phyloP scores from a whole-genome alignment of 2,888 invertebrate genomes.

The Callyntrura sp. region DNA sequence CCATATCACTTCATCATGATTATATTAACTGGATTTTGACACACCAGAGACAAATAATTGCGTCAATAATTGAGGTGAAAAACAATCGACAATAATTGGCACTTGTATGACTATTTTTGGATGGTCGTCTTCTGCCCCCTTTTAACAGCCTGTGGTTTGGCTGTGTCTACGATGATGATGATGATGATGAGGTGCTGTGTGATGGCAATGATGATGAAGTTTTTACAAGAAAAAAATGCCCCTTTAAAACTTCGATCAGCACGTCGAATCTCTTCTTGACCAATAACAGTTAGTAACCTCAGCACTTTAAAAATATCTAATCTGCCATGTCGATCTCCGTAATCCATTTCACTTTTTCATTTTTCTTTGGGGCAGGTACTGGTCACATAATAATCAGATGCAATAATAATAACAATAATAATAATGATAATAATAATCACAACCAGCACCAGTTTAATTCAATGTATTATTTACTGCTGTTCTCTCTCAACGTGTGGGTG shows the following conservation, averaged over 20 bases:
- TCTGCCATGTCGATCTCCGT: neutral
- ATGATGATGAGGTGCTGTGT: no score
- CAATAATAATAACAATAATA: neutral
- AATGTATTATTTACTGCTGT: conserved; percentile 28
- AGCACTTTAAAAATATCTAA: neutral
- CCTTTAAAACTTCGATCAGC: neutral
- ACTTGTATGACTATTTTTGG: conserved; percentile 72
- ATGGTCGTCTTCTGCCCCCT: neutral
- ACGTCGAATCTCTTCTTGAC: conserved; percentile 1
- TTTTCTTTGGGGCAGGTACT: conserved; percentile 13
- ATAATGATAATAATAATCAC: neutral
- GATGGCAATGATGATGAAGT: no score
- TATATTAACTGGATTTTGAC: conserved; percentile 64
- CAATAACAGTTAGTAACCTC: no score
- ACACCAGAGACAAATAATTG: conserved; percentile 67
- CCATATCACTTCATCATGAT: conserved; percentile 41
- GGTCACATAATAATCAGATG: conserved; percentile 3
- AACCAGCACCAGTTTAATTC: neutral
- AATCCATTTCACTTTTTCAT: conserved; percentile 5
- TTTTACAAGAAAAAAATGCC: neutral
- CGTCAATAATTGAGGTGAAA: conserved; percentile 65
- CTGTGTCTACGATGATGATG: neutral
- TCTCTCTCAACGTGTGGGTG: conserved; percentile 29
- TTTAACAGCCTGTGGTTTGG: neutral
- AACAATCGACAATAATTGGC: conserved; percentile 75